Conservation (phyloP, 2,113 vertebrate species). For the Anolis sagrei region DNA sequence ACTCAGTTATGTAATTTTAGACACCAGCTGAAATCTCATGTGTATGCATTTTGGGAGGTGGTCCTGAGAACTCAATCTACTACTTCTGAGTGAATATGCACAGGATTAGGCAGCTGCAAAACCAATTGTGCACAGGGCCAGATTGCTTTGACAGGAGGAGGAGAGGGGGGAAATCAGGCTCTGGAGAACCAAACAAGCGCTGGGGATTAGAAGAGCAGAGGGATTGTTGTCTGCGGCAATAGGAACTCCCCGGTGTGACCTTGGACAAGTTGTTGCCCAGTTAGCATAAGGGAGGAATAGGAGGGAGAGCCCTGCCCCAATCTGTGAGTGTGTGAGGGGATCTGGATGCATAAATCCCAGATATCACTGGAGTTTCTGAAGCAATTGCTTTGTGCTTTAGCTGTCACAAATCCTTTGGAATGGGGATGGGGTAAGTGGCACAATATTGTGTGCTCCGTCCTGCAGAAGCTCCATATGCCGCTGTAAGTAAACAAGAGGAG, state of each 20-base stretch:
- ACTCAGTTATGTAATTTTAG: not conserved
- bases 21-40: not conserved
- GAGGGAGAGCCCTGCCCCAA: not conserved
- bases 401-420: not conserved
- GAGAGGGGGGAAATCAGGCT: not conserved
- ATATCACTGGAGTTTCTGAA: conserved; percentile 3
- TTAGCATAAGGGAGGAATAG: not conserved
- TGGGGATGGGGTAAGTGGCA: not conserved
- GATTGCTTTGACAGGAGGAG: not conserved
- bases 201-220: conserved; percentile 1
- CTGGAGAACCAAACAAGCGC: not conserved
- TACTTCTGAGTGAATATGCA: not conserved
- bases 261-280: not conserved
- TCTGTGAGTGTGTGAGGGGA: not conserved
- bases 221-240: not conserved
- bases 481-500: not conserved
- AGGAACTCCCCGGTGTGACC: not conserved
- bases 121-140: not conserved
- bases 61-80: not conserved
- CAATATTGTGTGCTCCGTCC: not conserved
- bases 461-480: not conserved
- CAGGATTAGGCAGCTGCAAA: not conserved
- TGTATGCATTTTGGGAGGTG: not conserved
- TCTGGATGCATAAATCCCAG: not conserved
- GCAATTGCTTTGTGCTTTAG: conserved; percentile 4